These are phyloP conservation scores for Temnothorax unifasciatus DNA, from an alignment of 2,888 invertebrate genomes.

Conservation along the genomic window DNA sequence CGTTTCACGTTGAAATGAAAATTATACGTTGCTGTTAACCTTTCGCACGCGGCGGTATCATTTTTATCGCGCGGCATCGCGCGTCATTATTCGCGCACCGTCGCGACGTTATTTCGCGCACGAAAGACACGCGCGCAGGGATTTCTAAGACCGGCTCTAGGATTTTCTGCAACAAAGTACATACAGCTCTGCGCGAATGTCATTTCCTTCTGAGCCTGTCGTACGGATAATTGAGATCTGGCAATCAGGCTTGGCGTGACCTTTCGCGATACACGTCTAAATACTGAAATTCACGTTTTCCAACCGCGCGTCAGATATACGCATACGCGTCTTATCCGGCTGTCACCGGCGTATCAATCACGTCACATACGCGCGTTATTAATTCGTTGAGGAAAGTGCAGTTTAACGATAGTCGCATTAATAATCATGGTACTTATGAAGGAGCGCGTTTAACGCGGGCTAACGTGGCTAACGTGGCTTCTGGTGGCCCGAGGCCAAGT, in stretches of 20 bases:
- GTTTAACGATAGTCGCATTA: conserved; percentile 15
- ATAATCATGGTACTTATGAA: background rate
- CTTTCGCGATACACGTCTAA: conserved; percentile 40
- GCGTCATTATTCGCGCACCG: conserved; percentile 24
- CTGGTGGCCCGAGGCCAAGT: background rate
- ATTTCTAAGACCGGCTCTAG: conserved; percentile 9
- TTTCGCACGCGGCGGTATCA: conserved; percentile 48
- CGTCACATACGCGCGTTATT: conserved; percentile 14
- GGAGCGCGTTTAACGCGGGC: background rate
- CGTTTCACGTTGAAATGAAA: conserved; percentile 56
- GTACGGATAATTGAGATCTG: conserved; percentile 53
- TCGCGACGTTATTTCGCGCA: conserved; percentile 43
- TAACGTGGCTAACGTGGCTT: background rate
- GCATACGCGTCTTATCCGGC: conserved; percentile 26
- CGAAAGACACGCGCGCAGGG: conserved; percentile 18
- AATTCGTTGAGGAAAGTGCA: conserved; percentile 32
- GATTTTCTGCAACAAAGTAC: conserved; percentile 47
- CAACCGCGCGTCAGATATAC: conserved; percentile 7
- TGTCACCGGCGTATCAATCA: conserved; percentile 43
- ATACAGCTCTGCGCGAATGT: conserved; percentile 40
- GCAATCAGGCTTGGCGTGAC: conserved; percentile 37
- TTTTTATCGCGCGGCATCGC: conserved; percentile 41
- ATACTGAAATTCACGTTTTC: conserved; percentile 22
- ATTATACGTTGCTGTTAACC: conserved; percentile 50
- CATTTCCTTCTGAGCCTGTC: conserved; percentile 37